Conservation (phyloP, 2,113 vertebrate genomes). For the Dryoscopus gambensis region DNA sequence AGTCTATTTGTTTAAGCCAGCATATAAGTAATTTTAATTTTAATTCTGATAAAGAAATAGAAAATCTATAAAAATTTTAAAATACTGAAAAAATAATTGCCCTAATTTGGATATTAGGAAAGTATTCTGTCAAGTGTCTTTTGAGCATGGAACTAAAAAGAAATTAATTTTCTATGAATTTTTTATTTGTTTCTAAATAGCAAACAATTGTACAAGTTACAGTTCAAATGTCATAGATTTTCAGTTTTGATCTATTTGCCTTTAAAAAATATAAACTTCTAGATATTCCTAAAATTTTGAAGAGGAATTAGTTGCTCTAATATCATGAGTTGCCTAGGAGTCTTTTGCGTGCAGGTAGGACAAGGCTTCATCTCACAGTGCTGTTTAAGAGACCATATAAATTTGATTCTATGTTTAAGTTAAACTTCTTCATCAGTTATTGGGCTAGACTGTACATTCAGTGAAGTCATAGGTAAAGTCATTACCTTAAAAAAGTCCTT, state of each 20-base stretch:
- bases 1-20: neutral
- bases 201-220: neutral
- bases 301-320: neutral
- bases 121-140: neutral
- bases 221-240: neutral
- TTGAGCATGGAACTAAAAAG: neutral
- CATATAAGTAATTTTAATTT: neutral
- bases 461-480: neutral
- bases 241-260: neutral
- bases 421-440: neutral
- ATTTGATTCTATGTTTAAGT: neutral
- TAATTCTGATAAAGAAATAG: neutral
- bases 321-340: neutral
- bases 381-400: neutral
- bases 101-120: neutral
- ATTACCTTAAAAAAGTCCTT: neutral
- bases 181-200: neutral
- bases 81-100: neutral
- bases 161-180: neutral
- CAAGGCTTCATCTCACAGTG: neutral
- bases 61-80: neutral
- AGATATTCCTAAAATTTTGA: neutral
- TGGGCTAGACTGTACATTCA: neutral
- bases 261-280: neutral
- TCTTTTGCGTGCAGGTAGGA: neutral